Evolutionary conservation across 2,113 vertebrate species (phyloP).

Genomic region (Pelmatolapia mariae): DNA sequence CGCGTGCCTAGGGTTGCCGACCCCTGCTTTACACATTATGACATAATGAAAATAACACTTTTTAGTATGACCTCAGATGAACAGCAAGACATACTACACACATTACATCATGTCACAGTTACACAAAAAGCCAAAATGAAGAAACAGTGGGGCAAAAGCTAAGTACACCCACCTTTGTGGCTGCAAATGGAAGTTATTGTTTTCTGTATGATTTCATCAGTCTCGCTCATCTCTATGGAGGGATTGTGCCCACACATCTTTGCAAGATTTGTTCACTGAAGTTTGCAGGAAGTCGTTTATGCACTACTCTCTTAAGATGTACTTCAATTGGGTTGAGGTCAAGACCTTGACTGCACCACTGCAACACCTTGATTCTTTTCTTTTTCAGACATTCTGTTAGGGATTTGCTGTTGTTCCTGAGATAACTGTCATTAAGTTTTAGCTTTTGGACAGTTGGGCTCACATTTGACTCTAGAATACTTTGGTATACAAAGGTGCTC

Average conservation of each 20-base stretch:
- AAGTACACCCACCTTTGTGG: fast-evolving
- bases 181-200: neutral
- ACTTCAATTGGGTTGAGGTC: too few species aligned
- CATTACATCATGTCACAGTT: neutral
- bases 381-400: neutral
- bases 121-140: neutral
- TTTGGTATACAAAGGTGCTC: neutral
- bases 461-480: neutral
- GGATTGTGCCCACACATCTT: neutral
- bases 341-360: neutral
- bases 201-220: neutral
- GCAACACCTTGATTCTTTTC: neutral
- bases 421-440: neutral
- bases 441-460: neutral
- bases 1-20: too few species aligned
- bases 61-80: neutral
- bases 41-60: neutral
- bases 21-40: neutral
- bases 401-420: too few species aligned
- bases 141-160: neutral
- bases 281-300: neutral
- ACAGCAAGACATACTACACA: neutral
- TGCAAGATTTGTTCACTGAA: neutral
- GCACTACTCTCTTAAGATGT: too few species aligned
- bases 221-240: neutral